Evolutionary conservation across 1,140 invertebrate genomes (phyloP).

Genomic region (Sitophilus oryzae): DNA sequence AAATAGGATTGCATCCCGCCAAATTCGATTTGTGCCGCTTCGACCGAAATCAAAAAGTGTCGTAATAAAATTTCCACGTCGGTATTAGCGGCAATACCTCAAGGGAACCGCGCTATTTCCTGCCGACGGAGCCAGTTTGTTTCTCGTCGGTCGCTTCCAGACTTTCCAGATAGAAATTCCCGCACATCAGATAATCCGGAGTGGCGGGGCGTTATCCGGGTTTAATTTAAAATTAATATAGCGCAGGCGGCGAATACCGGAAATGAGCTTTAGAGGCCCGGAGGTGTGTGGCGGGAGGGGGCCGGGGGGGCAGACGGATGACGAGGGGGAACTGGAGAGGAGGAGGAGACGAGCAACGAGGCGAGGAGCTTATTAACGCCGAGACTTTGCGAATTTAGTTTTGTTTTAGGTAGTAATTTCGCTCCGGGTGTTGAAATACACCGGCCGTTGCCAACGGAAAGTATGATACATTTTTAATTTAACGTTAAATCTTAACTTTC

Average conservation of each 20-base stretch:
- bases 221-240: slow-evolving; percentile 59
- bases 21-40: too few relatives aligned
- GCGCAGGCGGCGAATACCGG: slow-evolving; percentile 52
- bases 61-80: slow-evolving; percentile 15
- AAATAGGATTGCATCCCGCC: too few relatives aligned
- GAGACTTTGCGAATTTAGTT: slow-evolving; percentile 9
- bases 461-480: too few relatives aligned
- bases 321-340: neutral
- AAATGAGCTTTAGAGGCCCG: slow-evolving; percentile 50
- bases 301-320: neutral
- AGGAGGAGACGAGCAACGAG: neutral
- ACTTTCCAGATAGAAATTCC: slow-evolving; percentile 33
- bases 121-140: slow-evolving; percentile 13
- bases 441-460: too few relatives aligned
- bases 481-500: too few relatives aligned
- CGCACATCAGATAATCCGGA: slow-evolving; percentile 49
- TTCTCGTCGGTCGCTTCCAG: neutral
- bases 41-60: slow-evolving; percentile 2
- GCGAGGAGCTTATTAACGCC: slow-evolving; percentile 16
- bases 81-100: slow-evolving; percentile 43
- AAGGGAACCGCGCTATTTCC: slow-evolving; percentile 41
- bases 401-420: neutral
- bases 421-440: too few relatives aligned
- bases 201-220: slow-evolving; percentile 48
- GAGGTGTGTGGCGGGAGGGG: slow-evolving; percentile 21